These are phyloP conservation scores for Hydroisotoma schaefferi DNA, from an alignment of 2,888 invertebrate genomes.

Conservation along the genomic window DNA sequence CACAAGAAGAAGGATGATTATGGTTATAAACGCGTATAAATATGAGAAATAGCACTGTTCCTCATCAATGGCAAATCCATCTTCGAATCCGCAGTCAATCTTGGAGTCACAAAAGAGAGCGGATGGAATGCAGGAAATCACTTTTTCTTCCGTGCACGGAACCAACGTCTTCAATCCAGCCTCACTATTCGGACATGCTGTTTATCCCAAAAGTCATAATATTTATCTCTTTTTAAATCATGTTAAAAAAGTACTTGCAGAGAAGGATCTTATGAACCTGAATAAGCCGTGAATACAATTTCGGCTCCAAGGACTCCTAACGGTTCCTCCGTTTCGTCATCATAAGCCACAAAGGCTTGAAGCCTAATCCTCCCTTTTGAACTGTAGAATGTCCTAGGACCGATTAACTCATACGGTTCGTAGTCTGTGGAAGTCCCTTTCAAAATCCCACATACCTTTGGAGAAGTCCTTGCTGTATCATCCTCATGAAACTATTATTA, in stretches of 20 bases:
- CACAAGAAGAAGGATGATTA: not conserved
- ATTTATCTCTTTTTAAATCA: not conserved
- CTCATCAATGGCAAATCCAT: constrained; percentile 24
- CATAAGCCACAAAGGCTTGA: constrained; percentile 14
- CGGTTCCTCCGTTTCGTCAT: not conserved
- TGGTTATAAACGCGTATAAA: constrained; percentile 1
- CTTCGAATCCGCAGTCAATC: constrained; percentile 27
- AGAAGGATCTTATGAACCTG: constrained; percentile 9
- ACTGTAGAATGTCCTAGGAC: constrained; percentile 18
- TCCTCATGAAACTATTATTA: too few species aligned
- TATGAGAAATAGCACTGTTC: constrained; percentile 19
- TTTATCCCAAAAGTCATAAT: not conserved
- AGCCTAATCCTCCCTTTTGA: constrained; percentile 15
- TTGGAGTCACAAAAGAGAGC: constrained; percentile 27
- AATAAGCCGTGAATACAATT: constrained; percentile 29
- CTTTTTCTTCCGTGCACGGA: constrained; percentile 15
- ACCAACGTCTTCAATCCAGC: constrained; percentile 22
- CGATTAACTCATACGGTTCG: not conserved
- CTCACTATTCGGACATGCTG: constrained; percentile 21
- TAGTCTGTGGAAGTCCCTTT: constrained; percentile 4
- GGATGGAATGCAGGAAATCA: constrained; percentile 24
- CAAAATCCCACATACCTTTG: constrained; percentile 22
- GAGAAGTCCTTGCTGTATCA: not conserved
- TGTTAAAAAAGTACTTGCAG: not conserved
- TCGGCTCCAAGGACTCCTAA: constrained; percentile 16